Base-by-base conservation (phyloP, 2,797 vertebrate species). In the Glossophaga mutica region DNA sequence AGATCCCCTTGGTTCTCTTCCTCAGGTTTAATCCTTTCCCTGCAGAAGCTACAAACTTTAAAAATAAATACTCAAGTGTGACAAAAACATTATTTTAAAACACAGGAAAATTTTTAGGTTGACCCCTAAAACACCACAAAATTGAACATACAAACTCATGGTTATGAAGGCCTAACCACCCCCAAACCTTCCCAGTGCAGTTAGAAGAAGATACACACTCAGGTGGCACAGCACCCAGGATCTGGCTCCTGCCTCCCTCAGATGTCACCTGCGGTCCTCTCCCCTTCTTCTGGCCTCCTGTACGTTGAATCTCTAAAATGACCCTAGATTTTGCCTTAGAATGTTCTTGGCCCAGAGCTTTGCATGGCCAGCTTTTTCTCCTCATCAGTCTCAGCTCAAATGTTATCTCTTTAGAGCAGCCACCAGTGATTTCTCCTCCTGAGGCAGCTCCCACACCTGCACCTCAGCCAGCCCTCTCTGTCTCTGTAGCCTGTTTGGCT, bases 21-120 rank as follows among this genome's bases (percentile, higher is more conserved):
- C 81, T 97, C 74, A 90, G 78, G 81, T 90, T 84, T 79, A 88
- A 50, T 84, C 7, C 82, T 82, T 87, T 94, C 90, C 84, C 5
- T 37, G 68, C 6, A 48, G 82, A 95, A 94, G 55, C 37, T 87
- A 94, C 39, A 90, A 22, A 83, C 37, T 82, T 96, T 44, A 93
- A 91, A 84, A 85, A 89, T 29, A 92, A 93, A 94, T 52, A 42
- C 29, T 76, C 42, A 26, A 15, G 67, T 26, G 9, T 52, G 78
- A 46, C n/a, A 39, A 92, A 83, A 78, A 62, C 67, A 91, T 42
- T 87, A 79, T 50, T 94, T 46, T 1, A 14, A 76, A 83, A 91
- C 59, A 59, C 15, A 46, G 42, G 37, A 78, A 85, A 78, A 50
- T 87, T 16, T 14, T 82, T 59, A 90, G 34, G 7, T 83, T 57